A percentile compares a stretch with the other conserved stretches of the same genome.
These are phyloP conservation scores for Rhagophthalmus giganteus DNA, from an alignment of 2,888 invertebrate species.

Conservation along the genomic window DNA sequence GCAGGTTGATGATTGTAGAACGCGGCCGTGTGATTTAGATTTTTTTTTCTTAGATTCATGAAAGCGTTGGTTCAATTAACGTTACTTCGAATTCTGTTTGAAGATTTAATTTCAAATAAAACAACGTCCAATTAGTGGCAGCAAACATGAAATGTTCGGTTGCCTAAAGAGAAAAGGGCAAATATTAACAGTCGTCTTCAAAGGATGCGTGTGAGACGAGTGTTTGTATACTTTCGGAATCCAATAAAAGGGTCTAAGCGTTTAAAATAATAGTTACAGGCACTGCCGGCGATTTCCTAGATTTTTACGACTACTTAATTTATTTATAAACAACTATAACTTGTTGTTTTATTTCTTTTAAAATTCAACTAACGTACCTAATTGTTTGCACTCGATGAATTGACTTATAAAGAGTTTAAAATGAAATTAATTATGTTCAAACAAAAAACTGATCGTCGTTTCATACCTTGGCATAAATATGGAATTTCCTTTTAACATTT, in stretches of 20 bases:
- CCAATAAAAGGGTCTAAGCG: neutral
- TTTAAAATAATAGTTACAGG: neutral
- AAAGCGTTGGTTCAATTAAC: neutral
- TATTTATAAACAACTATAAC: too few species aligned
- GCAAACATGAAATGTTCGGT: neutral
- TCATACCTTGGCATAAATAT: too few species aligned
- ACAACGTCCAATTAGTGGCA: neutral
- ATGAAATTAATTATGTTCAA: too few species aligned
- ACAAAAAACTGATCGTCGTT: too few species aligned
- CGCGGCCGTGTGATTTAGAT: neutral
- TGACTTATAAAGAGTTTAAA: too few species aligned
- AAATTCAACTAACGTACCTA: too few species aligned
- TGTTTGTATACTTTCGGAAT: neutral
- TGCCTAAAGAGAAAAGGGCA: neutral
- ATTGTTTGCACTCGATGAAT: too few species aligned
- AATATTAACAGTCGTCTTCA: neutral
- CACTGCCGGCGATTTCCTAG: neutral
- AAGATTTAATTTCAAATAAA: neutral
- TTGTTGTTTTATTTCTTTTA: too few species aligned
- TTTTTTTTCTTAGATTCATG: neutral
- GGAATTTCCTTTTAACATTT: too few species aligned
- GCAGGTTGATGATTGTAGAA: conserved; percentile 40
- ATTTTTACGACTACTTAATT: too few species aligned
- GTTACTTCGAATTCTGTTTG: too few species aligned
- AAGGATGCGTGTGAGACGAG: neutral